These are phyloP conservation scores for Tachyglossus aculeatus DNA, from an alignment of 2,797 vertebrate genomes.

Conservation along the genomic window DNA sequence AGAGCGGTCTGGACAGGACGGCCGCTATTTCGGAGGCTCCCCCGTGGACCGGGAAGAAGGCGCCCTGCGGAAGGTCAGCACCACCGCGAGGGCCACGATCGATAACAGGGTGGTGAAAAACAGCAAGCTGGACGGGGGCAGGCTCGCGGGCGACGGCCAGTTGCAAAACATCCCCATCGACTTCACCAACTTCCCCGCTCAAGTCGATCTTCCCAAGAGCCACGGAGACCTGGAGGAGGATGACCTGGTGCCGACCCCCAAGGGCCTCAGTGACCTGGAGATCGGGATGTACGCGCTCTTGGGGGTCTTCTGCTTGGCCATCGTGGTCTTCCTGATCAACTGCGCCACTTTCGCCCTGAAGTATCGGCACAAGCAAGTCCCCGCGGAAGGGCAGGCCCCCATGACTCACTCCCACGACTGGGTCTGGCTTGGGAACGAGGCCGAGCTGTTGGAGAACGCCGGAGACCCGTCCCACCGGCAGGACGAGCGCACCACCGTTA, in stretches of 20 bases:
- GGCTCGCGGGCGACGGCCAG: slow-evolving; percentile 76
- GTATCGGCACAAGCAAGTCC: slow-evolving; percentile 92
- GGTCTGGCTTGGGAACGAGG: slow-evolving; percentile 95
- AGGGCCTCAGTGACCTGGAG: slow-evolving; percentile 92
- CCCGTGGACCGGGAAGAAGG: slow-evolving; percentile 82
- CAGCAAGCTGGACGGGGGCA: slow-evolving; percentile 73
- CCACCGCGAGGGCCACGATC: slow-evolving; percentile 81
- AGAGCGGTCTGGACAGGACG: slow-evolving; percentile 78
- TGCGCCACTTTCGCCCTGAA: slow-evolving; percentile 93
- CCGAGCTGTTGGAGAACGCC: slow-evolving; percentile 85
- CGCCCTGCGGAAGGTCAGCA: slow-evolving; percentile 70
- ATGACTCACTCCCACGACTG: slow-evolving; percentile 94
- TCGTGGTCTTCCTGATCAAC: slow-evolving; percentile 96
- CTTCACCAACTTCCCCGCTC: slow-evolving; percentile 90
- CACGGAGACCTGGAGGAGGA: slow-evolving; percentile 74
- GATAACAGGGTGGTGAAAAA: slow-evolving; percentile 65
- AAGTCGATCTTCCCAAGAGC: slow-evolving; percentile 83
- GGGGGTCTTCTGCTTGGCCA: slow-evolving; percentile 96
- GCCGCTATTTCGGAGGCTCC: slow-evolving; percentile 79
- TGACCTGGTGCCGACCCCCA: slow-evolving; percentile 78
- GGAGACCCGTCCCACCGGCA: slow-evolving; percentile 79
- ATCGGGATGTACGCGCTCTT: slow-evolving; percentile 97
- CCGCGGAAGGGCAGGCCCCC: slow-evolving; percentile 85
- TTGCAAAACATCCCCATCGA: slow-evolving; percentile 85
- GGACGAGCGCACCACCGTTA: slow-evolving; percentile 86